phyloP scores from a whole-genome alignment of 2,113 vertebrate genomes.

The human region GRCh38 chr5:155802501-155803000 shows the following conservation, averaged over 20 bases:
- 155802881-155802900: background rate
- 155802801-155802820: background rate
- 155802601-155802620: background rate
- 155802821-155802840: background rate
- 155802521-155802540: background rate
- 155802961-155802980: background rate
- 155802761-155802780: background rate
- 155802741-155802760: background rate
- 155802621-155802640: background rate
- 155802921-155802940: background rate
- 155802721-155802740: background rate
- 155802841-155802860: background rate
- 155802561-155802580: background rate
- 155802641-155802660: background rate
- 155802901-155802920: background rate
- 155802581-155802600: background rate
- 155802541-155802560: background rate
- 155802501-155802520: background rate
- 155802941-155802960: background rate
- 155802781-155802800: background rate
- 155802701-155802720: background rate
- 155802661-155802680: background rate
- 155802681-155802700: background rate
- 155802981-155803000: background rate
- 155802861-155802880: background rate